Evolutionary conservation across 2,797 vertebrate species (phyloP), one percentile per base, ranked within the genome.

Genomic region (Sebastes matsubarae): DNA sequence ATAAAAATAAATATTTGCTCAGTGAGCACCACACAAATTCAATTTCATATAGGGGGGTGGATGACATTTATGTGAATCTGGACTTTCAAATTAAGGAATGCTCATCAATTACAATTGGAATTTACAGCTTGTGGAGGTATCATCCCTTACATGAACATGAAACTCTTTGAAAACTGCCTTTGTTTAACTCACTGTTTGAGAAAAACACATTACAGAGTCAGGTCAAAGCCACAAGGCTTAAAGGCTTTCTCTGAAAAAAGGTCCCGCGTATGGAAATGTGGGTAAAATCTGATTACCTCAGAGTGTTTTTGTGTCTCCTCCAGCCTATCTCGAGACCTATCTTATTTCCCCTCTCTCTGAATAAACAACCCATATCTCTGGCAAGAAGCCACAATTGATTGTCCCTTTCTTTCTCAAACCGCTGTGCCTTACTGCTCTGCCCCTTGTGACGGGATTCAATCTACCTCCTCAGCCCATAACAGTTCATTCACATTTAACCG

Each of bases 371-470:
- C 68, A 67, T 87, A 90, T 90, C 88, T 92, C 72, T 88, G 84
- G 77, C 72, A 83, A 58, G 38, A 94, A 89, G 89, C 92, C 87
- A 77, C 92, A 92, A 95, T 87, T 89, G 86, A 94, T 91, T 94
- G 93, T 85, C 88, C 88, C 90, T 46, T 89, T 95, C 65, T 75
- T 58, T 64, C 72, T 85, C 89, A 87, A 88, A 94, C 79, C 57
- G 59, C 72, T 87, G 74, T 77, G 77, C 65, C 4, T 61, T 46
- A 13, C 85, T 25, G 72, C 80, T 74, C 72, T 83, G 71, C 82
- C 88, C 69, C 70, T 52, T 27, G 92, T 85, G 93, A 79, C 71
- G 27, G 38, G 67, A 88, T 79, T 83, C 34, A 61, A 76, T 91
- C 77, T 22, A 24, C 61, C 80, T 72, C 78, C 84, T 72, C 80